Conservation (phyloP, 2,797 vertebrate species). For the Pempheris klunzingeri region DNA sequence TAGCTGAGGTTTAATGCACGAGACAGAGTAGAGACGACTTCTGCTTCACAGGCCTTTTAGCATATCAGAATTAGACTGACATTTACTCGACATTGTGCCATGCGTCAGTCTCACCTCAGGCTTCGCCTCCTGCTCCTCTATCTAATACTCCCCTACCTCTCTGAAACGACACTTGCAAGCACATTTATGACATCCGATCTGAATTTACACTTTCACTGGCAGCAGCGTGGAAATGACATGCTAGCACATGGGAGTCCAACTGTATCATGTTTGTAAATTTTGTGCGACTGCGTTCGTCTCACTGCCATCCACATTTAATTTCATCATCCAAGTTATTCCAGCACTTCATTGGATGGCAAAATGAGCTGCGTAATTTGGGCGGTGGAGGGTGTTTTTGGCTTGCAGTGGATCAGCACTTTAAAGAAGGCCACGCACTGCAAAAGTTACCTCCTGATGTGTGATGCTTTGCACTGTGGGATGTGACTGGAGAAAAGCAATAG, state of each 20-base stretch:
- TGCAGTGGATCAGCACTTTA: constrained; percentile 42
- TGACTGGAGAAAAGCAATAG: background rate
- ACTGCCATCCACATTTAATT: constrained; percentile 36
- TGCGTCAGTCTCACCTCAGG: constrained; percentile 71
- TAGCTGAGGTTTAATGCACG: background rate
- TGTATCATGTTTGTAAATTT: constrained; percentile 59
- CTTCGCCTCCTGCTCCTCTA: constrained; percentile 46
- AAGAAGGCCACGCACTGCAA: constrained; percentile 28
- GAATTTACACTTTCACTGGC: constrained; percentile 62
- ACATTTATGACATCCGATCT: constrained; percentile 76
- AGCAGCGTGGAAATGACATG: constrained; percentile 38
- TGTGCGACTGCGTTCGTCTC: constrained; percentile 48
- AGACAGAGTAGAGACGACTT: constrained; percentile 15
- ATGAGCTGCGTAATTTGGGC: constrained; percentile 14
- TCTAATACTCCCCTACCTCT: constrained; percentile 48
- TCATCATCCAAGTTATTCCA: constrained; percentile 34
- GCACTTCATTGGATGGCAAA: constrained; percentile 32
- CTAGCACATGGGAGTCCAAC: constrained; percentile 9
- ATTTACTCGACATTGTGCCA: constrained; percentile 76
- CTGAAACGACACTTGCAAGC: constrained; percentile 68
- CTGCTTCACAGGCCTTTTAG: constrained; percentile 31
- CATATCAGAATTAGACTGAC: constrained; percentile 78
- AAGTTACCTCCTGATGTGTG: constrained; percentile 31
- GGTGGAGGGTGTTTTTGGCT: constrained; percentile 9
- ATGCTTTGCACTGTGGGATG: background rate